phyloP scores from a whole-genome alignment of 2,888 invertebrate species.

The Cryptophagus acutangulus region DNA sequence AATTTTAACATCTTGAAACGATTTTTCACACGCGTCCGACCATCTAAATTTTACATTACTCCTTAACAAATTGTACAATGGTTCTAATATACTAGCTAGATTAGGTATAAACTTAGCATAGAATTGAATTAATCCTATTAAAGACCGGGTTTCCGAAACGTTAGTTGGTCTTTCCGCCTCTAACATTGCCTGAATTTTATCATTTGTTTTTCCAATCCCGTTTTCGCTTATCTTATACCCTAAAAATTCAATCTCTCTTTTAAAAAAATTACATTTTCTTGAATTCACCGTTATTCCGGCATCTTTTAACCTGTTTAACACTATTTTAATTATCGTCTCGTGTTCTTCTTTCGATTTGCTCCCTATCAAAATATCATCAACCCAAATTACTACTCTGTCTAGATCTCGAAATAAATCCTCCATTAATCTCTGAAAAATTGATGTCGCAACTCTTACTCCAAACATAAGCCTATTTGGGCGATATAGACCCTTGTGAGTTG shows the following conservation, averaged over 20 bases:
- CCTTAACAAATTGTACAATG: constrained; percentile 5
- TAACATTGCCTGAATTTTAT: constrained; percentile 16
- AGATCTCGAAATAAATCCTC: constrained; percentile 34
- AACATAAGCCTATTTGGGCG: constrained; percentile 36
- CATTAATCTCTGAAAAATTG: constrained; percentile 36
- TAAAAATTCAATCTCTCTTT: constrained; percentile 34
- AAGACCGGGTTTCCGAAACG: constrained; percentile 13
- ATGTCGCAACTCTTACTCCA: constrained; percentile 25
- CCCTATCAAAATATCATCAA: constrained; percentile 36
- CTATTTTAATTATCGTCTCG: constrained; percentile 19
- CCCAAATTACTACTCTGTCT: constrained; percentile 28
- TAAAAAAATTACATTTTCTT: constrained; percentile 37
- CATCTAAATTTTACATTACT: constrained; percentile 1
- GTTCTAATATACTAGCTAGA: constrained; percentile 3
- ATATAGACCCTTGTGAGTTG: constrained; percentile 38
- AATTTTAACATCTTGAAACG: constrained; percentile 1
- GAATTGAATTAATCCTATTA: constrained; percentile 20
- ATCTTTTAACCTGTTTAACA: constrained; percentile 25
- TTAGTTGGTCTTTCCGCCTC: constrained; percentile 13
- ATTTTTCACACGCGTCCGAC: constrained; percentile 9
- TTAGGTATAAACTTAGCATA: constrained; percentile 17
- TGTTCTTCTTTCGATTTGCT: constrained; percentile 25
- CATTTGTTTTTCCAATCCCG: constrained; percentile 15
- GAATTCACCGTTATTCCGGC: constrained; percentile 30
- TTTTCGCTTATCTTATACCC: constrained; percentile 22